Conservation (phyloP, 1,140 invertebrate species). For the Tetraneura akinire region DNA sequence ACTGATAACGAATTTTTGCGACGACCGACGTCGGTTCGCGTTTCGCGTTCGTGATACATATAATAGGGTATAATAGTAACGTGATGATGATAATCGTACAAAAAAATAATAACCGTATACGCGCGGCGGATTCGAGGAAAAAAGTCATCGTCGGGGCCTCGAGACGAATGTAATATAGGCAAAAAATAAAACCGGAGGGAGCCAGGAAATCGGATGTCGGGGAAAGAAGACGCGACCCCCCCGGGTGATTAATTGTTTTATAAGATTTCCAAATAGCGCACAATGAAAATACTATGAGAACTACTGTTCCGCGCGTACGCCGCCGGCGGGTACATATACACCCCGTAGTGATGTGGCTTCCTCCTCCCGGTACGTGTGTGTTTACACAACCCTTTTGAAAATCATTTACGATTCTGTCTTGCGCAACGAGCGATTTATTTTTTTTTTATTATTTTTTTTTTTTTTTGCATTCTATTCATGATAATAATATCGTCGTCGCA, state of each 20-base stretch:
- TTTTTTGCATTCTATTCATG: conserved; percentile 37
- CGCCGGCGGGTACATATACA: conserved; percentile 8
- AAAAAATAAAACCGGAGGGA: neutral
- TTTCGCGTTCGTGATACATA: neutral
- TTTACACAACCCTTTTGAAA: conserved; percentile 51
- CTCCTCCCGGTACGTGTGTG: conserved; percentile 7
- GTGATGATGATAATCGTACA: no score
- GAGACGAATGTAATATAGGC: no score
- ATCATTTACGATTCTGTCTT: conserved; percentile 47
- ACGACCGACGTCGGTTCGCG: neutral
- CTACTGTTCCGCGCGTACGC: conserved; percentile 6
- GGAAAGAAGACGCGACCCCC: conserved; percentile 19
- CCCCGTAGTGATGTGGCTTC: neutral
- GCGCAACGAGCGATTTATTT: conserved; percentile 38
- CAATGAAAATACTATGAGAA: conserved; percentile 34
- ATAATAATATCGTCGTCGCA: neutral
- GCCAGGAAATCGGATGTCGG: conserved; percentile 16
- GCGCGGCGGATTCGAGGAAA: neutral
- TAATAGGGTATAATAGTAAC: no score
- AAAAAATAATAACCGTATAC: neutral
- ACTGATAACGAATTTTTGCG: no score
- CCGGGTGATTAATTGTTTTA: conserved; percentile 49
- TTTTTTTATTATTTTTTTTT: conserved; percentile 11
- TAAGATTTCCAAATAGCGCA: conserved; percentile 48
- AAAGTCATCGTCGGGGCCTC: neutral